Conservation (phyloP, 2,113 vertebrate genomes). For the Pimephales promelas region DNA sequence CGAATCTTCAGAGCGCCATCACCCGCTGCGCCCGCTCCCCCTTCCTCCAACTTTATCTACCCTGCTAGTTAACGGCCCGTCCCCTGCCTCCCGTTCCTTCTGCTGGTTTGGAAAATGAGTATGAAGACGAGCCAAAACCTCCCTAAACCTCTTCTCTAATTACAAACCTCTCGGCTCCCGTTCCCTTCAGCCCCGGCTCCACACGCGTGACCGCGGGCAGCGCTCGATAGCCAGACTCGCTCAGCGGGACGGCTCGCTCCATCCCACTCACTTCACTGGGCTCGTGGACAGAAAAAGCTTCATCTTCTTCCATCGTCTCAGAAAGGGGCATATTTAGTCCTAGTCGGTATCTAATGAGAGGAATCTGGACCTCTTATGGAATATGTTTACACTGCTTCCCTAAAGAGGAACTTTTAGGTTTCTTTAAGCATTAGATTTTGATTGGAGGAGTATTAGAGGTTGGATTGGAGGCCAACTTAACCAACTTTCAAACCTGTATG, state of each 20-base stretch:
- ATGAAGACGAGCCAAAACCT: conserved; percentile 42
- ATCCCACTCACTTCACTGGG: conserved; percentile 7
- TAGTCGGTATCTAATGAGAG: conserved; percentile 33
- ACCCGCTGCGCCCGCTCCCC: conserved; percentile 39
- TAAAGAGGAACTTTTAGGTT: not conserved
- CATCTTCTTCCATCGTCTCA: not conserved
- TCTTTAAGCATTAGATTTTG: not conserved
- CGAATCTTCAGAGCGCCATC: conserved; percentile 47
- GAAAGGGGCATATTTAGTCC: conserved; percentile 31
- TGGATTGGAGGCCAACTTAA: too few relatives aligned
- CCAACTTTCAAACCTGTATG: too few relatives aligned
- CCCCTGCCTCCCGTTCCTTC: conserved; percentile 32
- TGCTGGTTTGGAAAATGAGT: conserved; percentile 48
- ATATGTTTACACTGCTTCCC: not conserved
- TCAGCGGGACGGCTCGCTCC: conserved; percentile 11
- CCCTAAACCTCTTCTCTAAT: conserved; percentile 42
- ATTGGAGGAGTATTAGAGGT: not conserved
- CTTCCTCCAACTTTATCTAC: conserved; percentile 1
- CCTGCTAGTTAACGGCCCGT: conserved; percentile 27
- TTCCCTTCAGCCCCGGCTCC: conserved; percentile 10
- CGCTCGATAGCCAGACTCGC: not conserved
- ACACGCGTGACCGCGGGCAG: not conserved
- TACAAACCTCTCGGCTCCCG: conserved; percentile 1
- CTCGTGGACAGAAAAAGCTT: conserved; percentile 8
- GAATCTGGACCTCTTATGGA: not conserved